Percentiles rank a stretch among this genome's conserved stretches.
Conservation (phyloP, 2,113 vertebrate genomes). For the Atrichornis clamosus region DNA sequence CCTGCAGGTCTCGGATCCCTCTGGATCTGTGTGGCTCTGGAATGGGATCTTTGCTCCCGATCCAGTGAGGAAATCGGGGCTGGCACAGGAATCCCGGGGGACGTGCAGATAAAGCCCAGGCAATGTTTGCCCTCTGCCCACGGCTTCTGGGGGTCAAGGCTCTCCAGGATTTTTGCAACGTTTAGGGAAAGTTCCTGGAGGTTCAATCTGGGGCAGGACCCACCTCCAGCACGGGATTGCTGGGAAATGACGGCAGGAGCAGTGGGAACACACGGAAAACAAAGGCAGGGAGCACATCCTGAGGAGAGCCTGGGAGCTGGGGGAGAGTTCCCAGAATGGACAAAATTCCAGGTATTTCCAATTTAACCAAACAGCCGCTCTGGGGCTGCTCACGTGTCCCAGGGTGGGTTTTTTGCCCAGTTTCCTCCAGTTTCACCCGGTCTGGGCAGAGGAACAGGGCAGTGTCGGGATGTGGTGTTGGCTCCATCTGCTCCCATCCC, state of each 20-base stretch:
- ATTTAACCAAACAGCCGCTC: background rate
- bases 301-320: background rate
- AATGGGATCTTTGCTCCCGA: background rate
- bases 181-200: background rate
- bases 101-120: background rate
- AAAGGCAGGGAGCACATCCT: fast-evolving
- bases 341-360: background rate
- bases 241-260: background rate
- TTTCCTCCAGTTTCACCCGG: background rate
- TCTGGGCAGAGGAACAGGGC: background rate
- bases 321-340: background rate
- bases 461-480: fast-evolving
- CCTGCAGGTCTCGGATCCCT: background rate
- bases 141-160: background rate
- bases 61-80: background rate
- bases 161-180: background rate
- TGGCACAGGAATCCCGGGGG: background rate
- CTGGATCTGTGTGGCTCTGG: fast-evolving
- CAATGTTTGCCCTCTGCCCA: background rate
- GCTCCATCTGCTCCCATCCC: fast-evolving
- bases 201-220: background rate
- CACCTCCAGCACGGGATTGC: background rate
- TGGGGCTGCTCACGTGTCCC: too few relatives aligned
- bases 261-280: fast-evolving
- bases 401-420: background rate